Percentiles rank a stretch among this genome's conserved stretches.
These are phyloP conservation scores for Anas bernieri DNA, from an alignment of 2,797 vertebrate genomes.

Conservation along the genomic window DNA sequence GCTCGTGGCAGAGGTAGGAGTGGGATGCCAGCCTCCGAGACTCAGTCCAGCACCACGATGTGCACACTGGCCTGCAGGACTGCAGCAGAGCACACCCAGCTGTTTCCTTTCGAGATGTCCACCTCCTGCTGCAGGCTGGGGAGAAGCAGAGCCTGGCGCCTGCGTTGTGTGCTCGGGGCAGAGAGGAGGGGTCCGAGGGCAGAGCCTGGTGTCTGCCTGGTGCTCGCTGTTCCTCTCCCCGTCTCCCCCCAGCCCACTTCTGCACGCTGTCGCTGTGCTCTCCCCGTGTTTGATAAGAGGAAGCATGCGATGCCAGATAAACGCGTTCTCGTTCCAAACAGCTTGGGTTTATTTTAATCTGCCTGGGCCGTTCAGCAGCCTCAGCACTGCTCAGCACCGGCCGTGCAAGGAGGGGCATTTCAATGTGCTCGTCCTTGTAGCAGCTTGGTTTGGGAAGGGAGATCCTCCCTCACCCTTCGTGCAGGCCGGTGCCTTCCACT, in stretches of 20 bases:
- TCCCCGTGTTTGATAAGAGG: conserved; percentile 61
- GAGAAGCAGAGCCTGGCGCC: neutral
- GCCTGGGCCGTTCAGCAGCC: conserved; percentile 69
- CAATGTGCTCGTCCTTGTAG: neutral
- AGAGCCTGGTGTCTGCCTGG: neutral
- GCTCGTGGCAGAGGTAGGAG: neutral
- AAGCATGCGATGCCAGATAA: conserved; percentile 65
- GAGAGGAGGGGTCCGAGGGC: neutral
- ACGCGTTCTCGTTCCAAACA: conserved; percentile 65
- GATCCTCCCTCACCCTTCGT: neutral
- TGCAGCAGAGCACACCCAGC: neutral
- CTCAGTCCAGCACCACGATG: neutral
- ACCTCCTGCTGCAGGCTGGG: neutral
- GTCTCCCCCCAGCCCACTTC: conserved; percentile 6
- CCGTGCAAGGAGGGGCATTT: conserved; percentile 24
- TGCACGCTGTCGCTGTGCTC: conserved; percentile 27
- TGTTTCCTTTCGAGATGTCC: neutral
- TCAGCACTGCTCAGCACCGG: conserved; percentile 52
- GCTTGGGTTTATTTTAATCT: conserved; percentile 73
- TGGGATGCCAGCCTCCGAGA: neutral
- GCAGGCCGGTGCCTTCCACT: neutral
- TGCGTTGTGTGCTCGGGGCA: fast-evolving
- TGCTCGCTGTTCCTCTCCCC: neutral
- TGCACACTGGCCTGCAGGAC: neutral
- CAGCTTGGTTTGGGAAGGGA: neutral